A percentile compares a stretch with the other conserved stretches of the same genome.
Evolutionary conservation across 2,888 invertebrate genomes (phyloP).

Genomic region (Epistrophella euchroma): DNA sequence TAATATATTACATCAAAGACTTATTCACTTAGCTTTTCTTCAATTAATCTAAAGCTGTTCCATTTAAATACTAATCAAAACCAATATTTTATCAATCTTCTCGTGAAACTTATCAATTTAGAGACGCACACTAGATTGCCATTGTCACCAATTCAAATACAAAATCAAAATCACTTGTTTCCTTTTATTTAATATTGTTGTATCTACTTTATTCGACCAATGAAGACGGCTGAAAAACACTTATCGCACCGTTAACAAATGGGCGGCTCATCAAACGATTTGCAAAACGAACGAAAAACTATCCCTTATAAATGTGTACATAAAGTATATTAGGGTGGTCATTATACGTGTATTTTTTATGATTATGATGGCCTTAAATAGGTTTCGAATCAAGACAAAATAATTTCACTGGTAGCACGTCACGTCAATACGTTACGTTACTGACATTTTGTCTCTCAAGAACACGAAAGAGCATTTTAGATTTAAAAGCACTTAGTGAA

Average conservation of each 20-base stretch:
- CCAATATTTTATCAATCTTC: background rate
- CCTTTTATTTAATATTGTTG: slow-evolving; percentile 30
- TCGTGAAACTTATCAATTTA: slow-evolving; percentile 15
- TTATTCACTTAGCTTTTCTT: no score
- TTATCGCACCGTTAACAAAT: background rate
- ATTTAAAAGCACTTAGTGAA: no score
- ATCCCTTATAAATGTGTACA: slow-evolving; percentile 12
- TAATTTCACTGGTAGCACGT: no score
- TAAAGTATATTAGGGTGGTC: background rate
- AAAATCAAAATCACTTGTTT: slow-evolving; percentile 48
- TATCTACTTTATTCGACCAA: slow-evolving; percentile 47
- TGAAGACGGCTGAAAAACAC: background rate
- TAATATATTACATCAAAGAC: background rate
- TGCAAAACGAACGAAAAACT: slow-evolving; percentile 3
- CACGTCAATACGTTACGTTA: no score
- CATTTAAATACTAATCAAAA: background rate
- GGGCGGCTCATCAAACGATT: slow-evolving; percentile 44
- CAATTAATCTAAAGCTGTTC: background rate
- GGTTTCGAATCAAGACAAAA: no score
- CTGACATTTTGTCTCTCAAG: no score
- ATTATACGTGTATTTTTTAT: no score
- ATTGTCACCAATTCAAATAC: slow-evolving; percentile 30
- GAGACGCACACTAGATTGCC: background rate
- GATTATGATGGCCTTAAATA: no score
- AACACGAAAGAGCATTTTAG: no score